phyloP scores from a whole-genome alignment of 2,113 vertebrate species.

The Prunella himalayana region DNA sequence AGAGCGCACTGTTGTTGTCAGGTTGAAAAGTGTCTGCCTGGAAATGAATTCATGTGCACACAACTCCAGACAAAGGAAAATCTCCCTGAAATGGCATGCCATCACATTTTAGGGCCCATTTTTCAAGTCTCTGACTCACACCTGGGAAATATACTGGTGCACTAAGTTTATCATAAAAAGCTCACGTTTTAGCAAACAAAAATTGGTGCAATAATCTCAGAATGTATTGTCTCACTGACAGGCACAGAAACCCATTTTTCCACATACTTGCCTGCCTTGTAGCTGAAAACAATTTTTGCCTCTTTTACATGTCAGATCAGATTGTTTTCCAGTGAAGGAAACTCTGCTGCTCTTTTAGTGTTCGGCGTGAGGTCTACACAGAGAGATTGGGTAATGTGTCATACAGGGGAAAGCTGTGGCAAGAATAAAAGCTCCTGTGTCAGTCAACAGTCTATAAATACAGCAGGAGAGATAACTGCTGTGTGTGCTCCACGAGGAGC shows the following conservation, averaged over 20 bases:
- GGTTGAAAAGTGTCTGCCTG: constrained; percentile 41
- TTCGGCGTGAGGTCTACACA: fast-evolving
- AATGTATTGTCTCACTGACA: background rate
- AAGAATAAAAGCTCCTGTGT: background rate
- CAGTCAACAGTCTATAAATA: background rate
- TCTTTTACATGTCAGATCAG: background rate
- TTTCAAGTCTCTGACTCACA: constrained; percentile 30
- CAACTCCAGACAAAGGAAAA: constrained; percentile 38
- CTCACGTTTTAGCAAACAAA: background rate
- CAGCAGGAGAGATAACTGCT: background rate
- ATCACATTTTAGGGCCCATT: constrained; percentile 25
- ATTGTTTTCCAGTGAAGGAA: background rate
- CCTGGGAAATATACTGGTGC: constrained; percentile 20
- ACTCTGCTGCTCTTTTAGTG: background rate
- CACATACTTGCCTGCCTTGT: background rate
- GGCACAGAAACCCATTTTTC: background rate
- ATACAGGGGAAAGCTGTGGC: background rate
- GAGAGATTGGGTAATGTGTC: background rate
- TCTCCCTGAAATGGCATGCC: constrained; percentile 4
- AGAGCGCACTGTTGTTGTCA: background rate
- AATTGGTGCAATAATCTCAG: background rate
- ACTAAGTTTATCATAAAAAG: constrained; percentile 21
- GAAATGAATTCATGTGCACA: constrained; percentile 37
- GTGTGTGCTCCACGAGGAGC: background rate
- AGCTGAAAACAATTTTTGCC: background rate